phyloP scores from a whole-genome alignment of 2,888 invertebrate genomes.

The Nemapogon koenigi region DNA sequence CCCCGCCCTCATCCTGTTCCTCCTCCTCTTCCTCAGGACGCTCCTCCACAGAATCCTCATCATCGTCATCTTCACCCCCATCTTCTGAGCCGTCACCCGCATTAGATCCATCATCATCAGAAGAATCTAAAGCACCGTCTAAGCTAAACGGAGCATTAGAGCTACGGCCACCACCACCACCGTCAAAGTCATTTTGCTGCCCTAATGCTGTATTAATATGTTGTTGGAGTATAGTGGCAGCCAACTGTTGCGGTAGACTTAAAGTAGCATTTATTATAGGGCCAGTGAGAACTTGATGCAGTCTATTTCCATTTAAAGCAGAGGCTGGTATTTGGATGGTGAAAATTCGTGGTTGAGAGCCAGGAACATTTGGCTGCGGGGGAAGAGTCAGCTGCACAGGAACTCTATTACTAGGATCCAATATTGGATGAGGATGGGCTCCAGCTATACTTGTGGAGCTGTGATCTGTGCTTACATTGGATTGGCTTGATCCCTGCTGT shows the following conservation, averaged over 20 bases:
- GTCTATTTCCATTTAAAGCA: slow-evolving; percentile 75
- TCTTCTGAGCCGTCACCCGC: slow-evolving; percentile 68
- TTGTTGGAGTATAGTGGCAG: slow-evolving; percentile 84
- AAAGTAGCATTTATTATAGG: slow-evolving; percentile 90
- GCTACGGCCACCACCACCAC: slow-evolving; percentile 51
- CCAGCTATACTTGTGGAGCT: slow-evolving; percentile 36
- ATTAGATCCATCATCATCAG: slow-evolving; percentile 77
- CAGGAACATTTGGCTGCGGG: slow-evolving; percentile 75
- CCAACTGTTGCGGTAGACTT: slow-evolving; percentile 81
- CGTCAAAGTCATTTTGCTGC: slow-evolving; percentile 54
- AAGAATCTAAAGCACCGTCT: slow-evolving; percentile 73
- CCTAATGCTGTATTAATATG: slow-evolving; percentile 83
- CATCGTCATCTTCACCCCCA: slow-evolving; percentile 73
- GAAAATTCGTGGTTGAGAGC: slow-evolving; percentile 75
- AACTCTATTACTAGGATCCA: slow-evolving; percentile 53
- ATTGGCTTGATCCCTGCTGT: slow-evolving; percentile 44
- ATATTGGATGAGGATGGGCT: slow-evolving; percentile 43
- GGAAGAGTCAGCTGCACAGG: slow-evolving; percentile 80
- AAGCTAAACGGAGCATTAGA: slow-evolving; percentile 47
- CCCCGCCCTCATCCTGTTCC: slow-evolving; percentile 70
- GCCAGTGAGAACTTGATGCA: slow-evolving; percentile 79
- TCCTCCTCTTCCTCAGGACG: slow-evolving; percentile 70
- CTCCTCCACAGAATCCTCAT: slow-evolving; percentile 80
- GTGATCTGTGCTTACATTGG: slow-evolving; percentile 38
- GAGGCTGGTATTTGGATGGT: slow-evolving; percentile 92